These are phyloP conservation scores for Porites divaricata DNA, from an alignment of 92 coral and sea anemone species.

Conservation along the genomic window DNA sequence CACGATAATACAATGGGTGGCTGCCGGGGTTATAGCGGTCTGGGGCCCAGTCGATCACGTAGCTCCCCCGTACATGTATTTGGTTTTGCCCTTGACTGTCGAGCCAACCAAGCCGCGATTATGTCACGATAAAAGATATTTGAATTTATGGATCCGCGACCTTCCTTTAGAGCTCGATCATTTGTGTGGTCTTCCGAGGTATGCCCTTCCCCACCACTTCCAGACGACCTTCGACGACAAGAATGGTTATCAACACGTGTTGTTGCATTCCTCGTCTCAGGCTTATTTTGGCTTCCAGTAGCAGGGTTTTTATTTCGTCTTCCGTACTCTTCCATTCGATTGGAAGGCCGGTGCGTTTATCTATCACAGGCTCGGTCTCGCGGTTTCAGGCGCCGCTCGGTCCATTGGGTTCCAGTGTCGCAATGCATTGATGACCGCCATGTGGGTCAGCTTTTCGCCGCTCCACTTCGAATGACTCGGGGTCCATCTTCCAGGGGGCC, in stretches of 20 bases:
- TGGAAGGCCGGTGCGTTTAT: constrained; percentile 40
- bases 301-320: constrained; percentile 38
- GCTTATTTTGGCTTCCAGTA: constrained; percentile 47
- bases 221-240: too few relatives aligned
- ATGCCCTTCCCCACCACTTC: too few relatives aligned
- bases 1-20: constrained; percentile 37
- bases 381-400: constrained; percentile 39
- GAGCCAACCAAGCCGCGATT: constrained; percentile 16
- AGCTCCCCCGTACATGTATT: constrained; percentile 9
- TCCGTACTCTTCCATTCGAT: constrained; percentile 32
- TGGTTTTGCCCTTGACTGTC: constrained; percentile 32
- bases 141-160: constrained; percentile 42
- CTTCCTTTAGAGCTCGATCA: constrained; percentile 40
- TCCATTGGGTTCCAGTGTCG: constrained; percentile 45
- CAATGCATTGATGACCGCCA: constrained; percentile 56
- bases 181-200: constrained; percentile 31
- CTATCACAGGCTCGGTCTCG: constrained; percentile 43
- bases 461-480: constrained; percentile 2
- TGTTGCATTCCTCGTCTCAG: too few relatives aligned
- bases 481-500: constrained; percentile 23
- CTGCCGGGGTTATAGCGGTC: constrained; percentile 31
- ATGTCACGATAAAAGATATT: constrained; percentile 38
- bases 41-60: constrained; percentile 31
- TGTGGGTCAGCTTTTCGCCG: constrained; percentile 23
- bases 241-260: too few relatives aligned